Evolutionary conservation across 1,140 invertebrate species (phyloP), one percentile per base, ranked within the genome.

Genomic region (Rhizoglyphus robini): DNA sequence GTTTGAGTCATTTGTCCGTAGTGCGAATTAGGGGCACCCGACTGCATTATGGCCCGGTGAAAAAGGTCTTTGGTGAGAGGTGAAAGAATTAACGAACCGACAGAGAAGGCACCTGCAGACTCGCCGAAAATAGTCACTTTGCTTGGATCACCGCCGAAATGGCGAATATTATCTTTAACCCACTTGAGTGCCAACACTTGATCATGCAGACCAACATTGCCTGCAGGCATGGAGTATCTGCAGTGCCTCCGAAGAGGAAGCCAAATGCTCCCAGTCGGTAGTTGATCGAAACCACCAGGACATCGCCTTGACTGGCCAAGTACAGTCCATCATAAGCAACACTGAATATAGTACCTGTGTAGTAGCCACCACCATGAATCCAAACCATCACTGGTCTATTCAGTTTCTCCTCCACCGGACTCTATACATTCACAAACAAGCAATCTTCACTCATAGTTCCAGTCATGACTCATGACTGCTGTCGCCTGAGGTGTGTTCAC

Each of bases 71-170:
- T 23, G 25, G 47, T 54, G 4, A 64, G 38, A 32, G 68, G 68
- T 23, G 68, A 68, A 25, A 68, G 31, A n/a, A 68, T 31, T 8
- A 64, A 51, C 4, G 54, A n/a, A 30, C 67, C 46, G 18, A 41
- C 36, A 8, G 36, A 41, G 8, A 90, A 90, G 0, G 91, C 91
- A 5, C 95, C 94, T 13, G 93, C 92, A 68, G 89, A 94, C 76
- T 98, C 94, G 13, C 93, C 93, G 74, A 97, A 96, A 15, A 98
- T 78, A 0, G 94, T 97, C 23, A 98, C 86, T 72, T 93, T 92
- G 69, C 90, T 82, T 11, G 90, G 87, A 77, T 96, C 93, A 1
- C 95, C 95, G 41, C 93, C 93, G 76, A 98, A 98, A 31, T 83
- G 80, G 62, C 83, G 83, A 66, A 96, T 95, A 76, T 98, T 96